Conservation (phyloP, 1,140 invertebrate species). For the Pseudomyrmex dendroicus region DNA sequence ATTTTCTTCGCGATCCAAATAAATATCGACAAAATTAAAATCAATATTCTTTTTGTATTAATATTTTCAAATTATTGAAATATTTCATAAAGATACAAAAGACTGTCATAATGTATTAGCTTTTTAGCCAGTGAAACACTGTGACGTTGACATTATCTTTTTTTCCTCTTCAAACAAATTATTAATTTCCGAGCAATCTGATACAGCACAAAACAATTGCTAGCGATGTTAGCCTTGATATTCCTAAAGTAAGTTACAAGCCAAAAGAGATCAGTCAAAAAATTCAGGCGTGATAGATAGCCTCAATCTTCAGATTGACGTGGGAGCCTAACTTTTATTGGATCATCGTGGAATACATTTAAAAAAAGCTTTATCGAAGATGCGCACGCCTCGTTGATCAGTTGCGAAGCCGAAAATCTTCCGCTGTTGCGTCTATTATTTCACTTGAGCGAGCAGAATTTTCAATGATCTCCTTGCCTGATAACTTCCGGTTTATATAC, state of each 20-base stretch:
- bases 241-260: background rate
- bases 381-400: slow-evolving; percentile 26
- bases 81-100: background rate
- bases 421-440: slow-evolving; percentile 28
- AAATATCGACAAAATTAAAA: slow-evolving; percentile 6
- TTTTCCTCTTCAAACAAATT: background rate
- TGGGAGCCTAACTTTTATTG: background rate
- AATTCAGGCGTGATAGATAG: slow-evolving; percentile 15
- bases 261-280: slow-evolving; percentile 7
- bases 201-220: background rate
- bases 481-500: slow-evolving; percentile 31
- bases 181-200: background rate
- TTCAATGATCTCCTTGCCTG: background rate
- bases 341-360: slow-evolving; percentile 2
- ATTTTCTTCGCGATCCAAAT: background rate
- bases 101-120: background rate
- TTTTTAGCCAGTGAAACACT: too few species aligned
- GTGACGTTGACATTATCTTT: background rate
- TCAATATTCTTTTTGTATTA: background rate
- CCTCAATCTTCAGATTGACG: background rate
- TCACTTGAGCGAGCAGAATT: background rate
- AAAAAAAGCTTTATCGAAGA: background rate
- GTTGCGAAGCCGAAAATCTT: slow-evolving; percentile 26
- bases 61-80: background rate
- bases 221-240: background rate